These are phyloP conservation scores for Chaetoderma sp. DNA, from an alignment of 2,888 invertebrate genomes.

Conservation along the genomic window DNA sequence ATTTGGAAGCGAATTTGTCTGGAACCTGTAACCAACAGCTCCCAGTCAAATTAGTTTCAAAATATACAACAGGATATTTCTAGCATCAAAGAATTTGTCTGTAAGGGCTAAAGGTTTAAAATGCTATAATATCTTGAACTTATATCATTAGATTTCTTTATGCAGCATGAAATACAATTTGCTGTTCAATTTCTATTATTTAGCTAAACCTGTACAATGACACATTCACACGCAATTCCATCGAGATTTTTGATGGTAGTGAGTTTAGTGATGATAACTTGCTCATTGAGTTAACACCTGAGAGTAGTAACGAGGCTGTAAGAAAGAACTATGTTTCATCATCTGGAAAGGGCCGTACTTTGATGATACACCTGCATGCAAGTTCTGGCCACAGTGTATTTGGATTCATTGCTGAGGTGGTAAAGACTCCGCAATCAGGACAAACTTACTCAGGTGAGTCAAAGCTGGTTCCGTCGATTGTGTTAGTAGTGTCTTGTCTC, in stretches of 20 bases:
- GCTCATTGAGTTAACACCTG: slow-evolving; percentile 47
- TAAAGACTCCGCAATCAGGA: slow-evolving; percentile 81
- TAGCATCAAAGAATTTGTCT: no score
- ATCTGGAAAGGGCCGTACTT: slow-evolving; percentile 36
- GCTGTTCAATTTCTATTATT: no score
- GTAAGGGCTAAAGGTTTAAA: no score
- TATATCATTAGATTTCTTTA: no score
- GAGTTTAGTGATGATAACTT: slow-evolving; percentile 78
- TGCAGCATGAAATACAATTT: no score
- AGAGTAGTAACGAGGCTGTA: slow-evolving; percentile 45
- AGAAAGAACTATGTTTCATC: slow-evolving; percentile 49
- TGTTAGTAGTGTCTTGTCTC: no score
- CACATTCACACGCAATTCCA: slow-evolving; percentile 77
- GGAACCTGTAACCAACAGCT: no score
- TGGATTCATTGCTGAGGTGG: slow-evolving; percentile 97
- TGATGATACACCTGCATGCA: slow-evolving; percentile 91
- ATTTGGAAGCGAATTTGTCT: no score
- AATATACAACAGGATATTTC: no score
- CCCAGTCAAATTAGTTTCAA: no score
- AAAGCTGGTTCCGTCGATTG: no score
- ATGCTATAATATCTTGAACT: no score
- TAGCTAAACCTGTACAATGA: slow-evolving; percentile 65
- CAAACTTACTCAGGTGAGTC: slow-evolving; percentile 59
- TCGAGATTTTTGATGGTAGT: slow-evolving; percentile 91
- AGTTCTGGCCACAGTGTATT: slow-evolving; percentile 91